These are phyloP conservation scores for Anguilla pacifica DNA, from an alignment of 2,797 vertebrate species.

Conservation along the genomic window DNA sequence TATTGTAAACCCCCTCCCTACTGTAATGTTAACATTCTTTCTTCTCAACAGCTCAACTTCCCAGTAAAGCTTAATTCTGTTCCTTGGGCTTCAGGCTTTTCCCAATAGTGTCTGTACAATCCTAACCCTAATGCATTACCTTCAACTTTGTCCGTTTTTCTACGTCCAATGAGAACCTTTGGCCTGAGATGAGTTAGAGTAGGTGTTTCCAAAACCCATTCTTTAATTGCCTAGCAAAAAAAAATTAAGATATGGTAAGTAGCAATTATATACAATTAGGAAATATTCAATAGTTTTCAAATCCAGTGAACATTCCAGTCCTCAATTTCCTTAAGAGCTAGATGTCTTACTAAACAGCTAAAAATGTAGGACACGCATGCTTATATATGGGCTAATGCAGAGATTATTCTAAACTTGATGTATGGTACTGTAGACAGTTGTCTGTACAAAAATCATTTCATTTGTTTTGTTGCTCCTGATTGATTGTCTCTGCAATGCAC, in stretches of 20 bases:
- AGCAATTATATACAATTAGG: not conserved
- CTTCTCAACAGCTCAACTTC: not conserved
- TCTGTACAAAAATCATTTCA: not conserved
- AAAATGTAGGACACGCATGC: not conserved
- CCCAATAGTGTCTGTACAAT: not conserved
- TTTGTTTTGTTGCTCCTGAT: not conserved
- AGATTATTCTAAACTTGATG: not conserved
- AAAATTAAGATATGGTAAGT: not conserved
- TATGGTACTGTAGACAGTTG: not conserved
- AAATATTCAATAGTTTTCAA: not conserved
- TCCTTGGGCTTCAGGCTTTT: not conserved
- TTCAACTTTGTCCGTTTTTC: conserved; percentile 15
- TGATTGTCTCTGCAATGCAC: not conserved
- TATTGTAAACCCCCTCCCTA: not conserved
- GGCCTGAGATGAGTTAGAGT: conserved; percentile 21
- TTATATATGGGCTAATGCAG: not conserved
- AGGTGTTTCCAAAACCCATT: conserved; percentile 23
- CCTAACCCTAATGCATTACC: not conserved
- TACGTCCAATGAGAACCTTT: conserved; percentile 22
- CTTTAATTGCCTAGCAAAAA: conserved; percentile 14
- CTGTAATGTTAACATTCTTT: not conserved
- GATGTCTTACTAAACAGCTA: not conserved
- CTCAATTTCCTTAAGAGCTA: not conserved
- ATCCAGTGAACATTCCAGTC: not conserved
- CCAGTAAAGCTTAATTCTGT: not conserved